Percentiles rank a stretch among this genome's conserved stretches.
Conservation (phyloP, 2,888 invertebrate species). For the Marasmarcha lunaedactyla region DNA sequence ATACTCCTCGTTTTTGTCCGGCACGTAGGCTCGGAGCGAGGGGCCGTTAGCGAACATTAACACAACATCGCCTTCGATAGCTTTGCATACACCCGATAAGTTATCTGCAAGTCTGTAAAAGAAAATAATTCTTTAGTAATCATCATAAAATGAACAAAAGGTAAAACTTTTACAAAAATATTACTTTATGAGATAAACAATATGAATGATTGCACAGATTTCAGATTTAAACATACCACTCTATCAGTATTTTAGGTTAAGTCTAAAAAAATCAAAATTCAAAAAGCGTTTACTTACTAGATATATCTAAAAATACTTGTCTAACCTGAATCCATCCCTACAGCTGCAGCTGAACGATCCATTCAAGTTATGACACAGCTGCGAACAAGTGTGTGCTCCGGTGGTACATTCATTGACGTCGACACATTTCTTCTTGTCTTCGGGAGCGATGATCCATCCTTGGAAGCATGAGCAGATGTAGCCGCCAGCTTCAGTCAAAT, state of each 20-base stretch:
- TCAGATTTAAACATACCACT: no score
- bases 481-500: constrained; percentile 75
- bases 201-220: no score
- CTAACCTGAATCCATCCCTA: constrained; percentile 78
- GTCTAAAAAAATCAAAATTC: no score
- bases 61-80: constrained; percentile 73
- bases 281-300: no score
- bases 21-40: constrained; percentile 82
- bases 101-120: constrained; percentile 73
- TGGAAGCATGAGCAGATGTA: constrained; percentile 92
- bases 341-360: constrained; percentile 94
- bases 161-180: not conserved
- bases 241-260: no score
- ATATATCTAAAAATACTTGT: no score
- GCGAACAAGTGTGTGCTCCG: constrained; percentile 91
- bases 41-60: constrained; percentile 86
- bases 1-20: constrained; percentile 76
- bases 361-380: constrained; percentile 91
- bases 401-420: constrained; percentile 92
- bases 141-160: constrained; percentile 2
- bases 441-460: constrained; percentile 85
- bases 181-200: not conserved
- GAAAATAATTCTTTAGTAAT: constrained; percentile 5
- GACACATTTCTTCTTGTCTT: constrained; percentile 85
- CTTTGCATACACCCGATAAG: constrained; percentile 86